Evolutionary conservation across 92 coral and sea anemone genomes (phyloP).

Genomic region (Plumapathes pennacea): DNA sequence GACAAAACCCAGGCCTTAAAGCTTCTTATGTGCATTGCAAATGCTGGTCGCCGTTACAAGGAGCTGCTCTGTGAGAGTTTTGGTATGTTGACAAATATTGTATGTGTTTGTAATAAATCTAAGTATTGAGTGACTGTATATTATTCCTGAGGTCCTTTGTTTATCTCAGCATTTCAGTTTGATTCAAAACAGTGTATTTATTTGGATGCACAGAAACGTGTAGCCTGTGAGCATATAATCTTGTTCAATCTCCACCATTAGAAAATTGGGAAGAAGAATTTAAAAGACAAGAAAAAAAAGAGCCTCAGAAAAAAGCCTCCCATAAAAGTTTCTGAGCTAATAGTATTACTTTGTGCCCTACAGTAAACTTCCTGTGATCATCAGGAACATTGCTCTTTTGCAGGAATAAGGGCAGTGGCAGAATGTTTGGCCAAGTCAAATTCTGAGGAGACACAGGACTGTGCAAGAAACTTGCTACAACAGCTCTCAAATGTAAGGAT

Average conservation of each 20-base stretch:
- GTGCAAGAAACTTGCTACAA: constrained; percentile 82
- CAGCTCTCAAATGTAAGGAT: constrained; percentile 91
- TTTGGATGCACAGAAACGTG: too few relatives aligned
- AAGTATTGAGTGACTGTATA: not conserved
- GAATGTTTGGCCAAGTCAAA: constrained; percentile 94
- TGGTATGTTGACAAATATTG: constrained; percentile 55
- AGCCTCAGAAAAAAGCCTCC: too few relatives aligned
- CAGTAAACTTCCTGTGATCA: too few relatives aligned
- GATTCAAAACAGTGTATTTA: too few relatives aligned
- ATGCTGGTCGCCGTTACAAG: constrained; percentile 94
- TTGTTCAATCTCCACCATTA: too few relatives aligned
- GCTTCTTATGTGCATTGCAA: constrained; percentile 84
- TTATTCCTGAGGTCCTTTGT: not conserved
- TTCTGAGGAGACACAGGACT: constrained; percentile 94
- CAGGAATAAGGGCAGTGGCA: constrained; percentile 97
- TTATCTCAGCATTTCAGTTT: too few relatives aligned
- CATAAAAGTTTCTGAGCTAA: too few relatives aligned
- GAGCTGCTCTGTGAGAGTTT: constrained; percentile 96
- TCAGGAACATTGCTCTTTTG: not conserved
- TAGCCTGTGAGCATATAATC: too few relatives aligned
- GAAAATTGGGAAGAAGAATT: too few relatives aligned
- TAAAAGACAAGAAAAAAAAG: too few relatives aligned
- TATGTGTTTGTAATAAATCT: not conserved
- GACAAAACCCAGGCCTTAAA: constrained; percentile 91
- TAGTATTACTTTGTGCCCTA: too few relatives aligned